Evolutionary conservation across 2,113 vertebrate species (phyloP), one percentile per base, ranked within the genome.

Genomic region (Tetrax tetrax): DNA sequence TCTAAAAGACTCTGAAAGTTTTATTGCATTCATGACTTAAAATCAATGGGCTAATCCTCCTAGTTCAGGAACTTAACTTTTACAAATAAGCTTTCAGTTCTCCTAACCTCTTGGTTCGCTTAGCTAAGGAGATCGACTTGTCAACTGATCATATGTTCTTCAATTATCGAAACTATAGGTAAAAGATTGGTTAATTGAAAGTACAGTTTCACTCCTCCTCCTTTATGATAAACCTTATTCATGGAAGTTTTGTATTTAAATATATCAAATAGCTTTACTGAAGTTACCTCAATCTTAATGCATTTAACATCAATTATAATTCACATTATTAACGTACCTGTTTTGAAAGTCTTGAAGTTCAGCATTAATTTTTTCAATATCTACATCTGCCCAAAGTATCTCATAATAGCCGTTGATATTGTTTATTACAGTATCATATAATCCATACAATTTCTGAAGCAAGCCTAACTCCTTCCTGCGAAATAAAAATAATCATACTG

Each of bases 291-390:
- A 75, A 83, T 35, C 28, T 72, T 59, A 77, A 79, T 19, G 14
- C 7, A 37, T 38, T 61, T 66, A 81, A 21, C 9, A 47, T 56
- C 23, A 41, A 7, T 78, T 75, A 27, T 9, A 65, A 41, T 35
- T 69, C 8, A 29, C 51, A 33, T 3, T 4, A 66, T 12, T 35
- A 71, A 87, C 92, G 70, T 86, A 98, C 98, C 93, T 98, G 92
- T 93, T 97, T 86, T 98, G 98, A 97, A 98, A 98, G 6, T 98
- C 98, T 17, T 51, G 90, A 60, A 98, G 97, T 87, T 98, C 98
- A 75, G 89, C 79, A n/a, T 94, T 98, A 74, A 98, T 98, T 89
- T 98, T 98, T 94, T 98, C 98, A 95, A 98, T 98, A 71, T 98
- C 97, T 70, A 98, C 92, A 56, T 98, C 98, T 66, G 95, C 94